Conservation (phyloP, 53 echinoderm and acorn worm genomes). For the Echinometra lucunter region DNA sequence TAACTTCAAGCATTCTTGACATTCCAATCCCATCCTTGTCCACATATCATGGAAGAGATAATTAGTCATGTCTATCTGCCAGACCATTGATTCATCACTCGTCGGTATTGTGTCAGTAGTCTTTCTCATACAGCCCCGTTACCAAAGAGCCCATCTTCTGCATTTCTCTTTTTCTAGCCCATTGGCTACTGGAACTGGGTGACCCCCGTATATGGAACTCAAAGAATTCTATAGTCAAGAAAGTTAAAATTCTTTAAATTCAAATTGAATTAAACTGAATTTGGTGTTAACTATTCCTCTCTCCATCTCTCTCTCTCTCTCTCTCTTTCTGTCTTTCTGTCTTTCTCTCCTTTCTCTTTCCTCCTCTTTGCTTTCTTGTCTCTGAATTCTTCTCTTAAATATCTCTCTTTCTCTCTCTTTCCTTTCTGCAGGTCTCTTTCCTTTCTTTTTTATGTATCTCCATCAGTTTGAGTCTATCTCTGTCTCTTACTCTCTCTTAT, state of each 20-base stretch:
- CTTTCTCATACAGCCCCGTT: neutral
- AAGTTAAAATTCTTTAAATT: neutral
- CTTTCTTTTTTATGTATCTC: no score
- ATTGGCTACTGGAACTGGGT: no score
- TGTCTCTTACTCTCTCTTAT: neutral
- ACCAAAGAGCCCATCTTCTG: neutral
- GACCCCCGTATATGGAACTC: no score
- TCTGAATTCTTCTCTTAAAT: no score
- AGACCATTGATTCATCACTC: neutral
- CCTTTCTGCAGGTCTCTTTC: no score
- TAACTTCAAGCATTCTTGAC: neutral
- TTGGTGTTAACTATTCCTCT: neutral
- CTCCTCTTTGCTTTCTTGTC: no score
- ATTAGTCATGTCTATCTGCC: slow-evolving; percentile 24
- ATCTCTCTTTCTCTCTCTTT: no score
- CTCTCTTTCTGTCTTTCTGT: neutral
- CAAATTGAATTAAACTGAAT: neutral
- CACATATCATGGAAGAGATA: neutral
- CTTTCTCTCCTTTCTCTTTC: neutral
- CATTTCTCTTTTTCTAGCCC: neutral
- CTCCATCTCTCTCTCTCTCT: neutral
- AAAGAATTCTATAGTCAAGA: no score
- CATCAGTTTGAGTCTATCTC: no score
- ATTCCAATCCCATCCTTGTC: slow-evolving; percentile 4
- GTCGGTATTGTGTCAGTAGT: neutral